Percentiles rank a stretch among this genome's conserved stretches.
Conservation (phyloP, 2,797 vertebrate genomes). For the Liparis tanakae region DNA sequence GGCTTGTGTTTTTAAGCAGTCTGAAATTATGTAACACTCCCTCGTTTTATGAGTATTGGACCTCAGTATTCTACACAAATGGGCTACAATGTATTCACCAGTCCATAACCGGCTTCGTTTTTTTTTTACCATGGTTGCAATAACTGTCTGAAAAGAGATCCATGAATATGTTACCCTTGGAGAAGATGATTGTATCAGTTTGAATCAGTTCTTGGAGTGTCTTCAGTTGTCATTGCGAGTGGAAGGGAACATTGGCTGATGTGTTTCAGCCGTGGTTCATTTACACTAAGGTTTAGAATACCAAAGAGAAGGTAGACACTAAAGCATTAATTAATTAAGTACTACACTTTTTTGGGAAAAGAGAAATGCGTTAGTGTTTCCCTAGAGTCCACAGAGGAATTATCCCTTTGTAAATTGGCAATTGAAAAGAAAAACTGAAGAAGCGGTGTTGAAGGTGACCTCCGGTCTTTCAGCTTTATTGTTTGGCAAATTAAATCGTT, state of each 20-base stretch:
- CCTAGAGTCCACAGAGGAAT: slow-evolving; percentile 28
- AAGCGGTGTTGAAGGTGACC: slow-evolving; percentile 69
- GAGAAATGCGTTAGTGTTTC: slow-evolving; percentile 23
- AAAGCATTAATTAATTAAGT: too few species aligned
- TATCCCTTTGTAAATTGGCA: slow-evolving; percentile 44
- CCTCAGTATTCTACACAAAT: too few species aligned
- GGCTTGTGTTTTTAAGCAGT: too few species aligned
- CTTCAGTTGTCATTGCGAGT: slow-evolving; percentile 4
- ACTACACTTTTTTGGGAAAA: slow-evolving; percentile 2
- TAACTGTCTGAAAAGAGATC: slow-evolving; percentile 12
- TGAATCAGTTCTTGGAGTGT: background rate
- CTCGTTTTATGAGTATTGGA: too few species aligned
- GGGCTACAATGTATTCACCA: too few species aligned
- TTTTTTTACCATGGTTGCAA: too few species aligned
- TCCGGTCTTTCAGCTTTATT: slow-evolving; percentile 46
- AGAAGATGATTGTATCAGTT: background rate
- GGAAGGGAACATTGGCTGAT: slow-evolving; percentile 8
- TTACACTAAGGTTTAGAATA: slow-evolving; percentile 1
- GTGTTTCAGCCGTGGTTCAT: background rate
- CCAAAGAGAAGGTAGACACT: too few species aligned
- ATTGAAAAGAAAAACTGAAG: slow-evolving; percentile 35
- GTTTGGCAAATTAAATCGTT: slow-evolving; percentile 54
- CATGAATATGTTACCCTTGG: slow-evolving; percentile 5
- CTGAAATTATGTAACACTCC: too few species aligned
- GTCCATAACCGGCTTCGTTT: too few species aligned